phyloP scores from a whole-genome alignment of 2,888 invertebrate species.

The Digitonthophagus gazella region DNA sequence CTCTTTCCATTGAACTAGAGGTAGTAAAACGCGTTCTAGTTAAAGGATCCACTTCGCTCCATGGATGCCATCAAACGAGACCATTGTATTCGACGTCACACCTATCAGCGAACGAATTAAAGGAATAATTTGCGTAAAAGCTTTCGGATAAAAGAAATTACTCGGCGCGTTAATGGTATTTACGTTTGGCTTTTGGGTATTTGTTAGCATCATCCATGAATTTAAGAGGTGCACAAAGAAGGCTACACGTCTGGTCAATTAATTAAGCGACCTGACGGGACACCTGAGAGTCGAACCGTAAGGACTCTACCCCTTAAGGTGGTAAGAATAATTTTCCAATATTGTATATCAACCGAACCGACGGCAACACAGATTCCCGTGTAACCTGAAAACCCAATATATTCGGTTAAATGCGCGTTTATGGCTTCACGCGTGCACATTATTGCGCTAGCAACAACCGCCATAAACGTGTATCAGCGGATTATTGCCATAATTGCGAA shows the following conservation, averaged over 20 bases:
- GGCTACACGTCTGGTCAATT: constrained; percentile 9
- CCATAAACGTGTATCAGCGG: constrained; percentile 45
- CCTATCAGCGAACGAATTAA: not conserved
- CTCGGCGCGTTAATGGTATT: not conserved
- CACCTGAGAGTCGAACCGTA: constrained; percentile 3
- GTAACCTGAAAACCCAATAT: constrained; percentile 39
- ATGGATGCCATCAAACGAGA: not conserved
- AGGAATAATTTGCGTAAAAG: not conserved
- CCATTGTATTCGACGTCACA: not conserved
- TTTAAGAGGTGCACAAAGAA: constrained; percentile 3
- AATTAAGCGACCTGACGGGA: constrained; percentile 1
- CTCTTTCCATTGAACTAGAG: not conserved
- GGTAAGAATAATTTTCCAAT: constrained; percentile 39
- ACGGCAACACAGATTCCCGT: constrained; percentile 31
- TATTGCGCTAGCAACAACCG: constrained; percentile 42
- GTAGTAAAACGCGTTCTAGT: not conserved
- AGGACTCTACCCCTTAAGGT: constrained; percentile 18
- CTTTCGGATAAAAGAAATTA: too few species aligned
- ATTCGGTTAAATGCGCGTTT: constrained; percentile 42
- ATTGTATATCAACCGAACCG: constrained; percentile 38
- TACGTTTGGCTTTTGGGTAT: not conserved
- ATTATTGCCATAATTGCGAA: constrained; percentile 40
- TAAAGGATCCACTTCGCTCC: not conserved
- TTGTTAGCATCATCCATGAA: constrained; percentile 8
- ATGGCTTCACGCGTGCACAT: constrained; percentile 41